These are phyloP conservation scores for Axea sp. DNA, from an alignment of 2,888 invertebrate species.

Conservation along the genomic window DNA sequence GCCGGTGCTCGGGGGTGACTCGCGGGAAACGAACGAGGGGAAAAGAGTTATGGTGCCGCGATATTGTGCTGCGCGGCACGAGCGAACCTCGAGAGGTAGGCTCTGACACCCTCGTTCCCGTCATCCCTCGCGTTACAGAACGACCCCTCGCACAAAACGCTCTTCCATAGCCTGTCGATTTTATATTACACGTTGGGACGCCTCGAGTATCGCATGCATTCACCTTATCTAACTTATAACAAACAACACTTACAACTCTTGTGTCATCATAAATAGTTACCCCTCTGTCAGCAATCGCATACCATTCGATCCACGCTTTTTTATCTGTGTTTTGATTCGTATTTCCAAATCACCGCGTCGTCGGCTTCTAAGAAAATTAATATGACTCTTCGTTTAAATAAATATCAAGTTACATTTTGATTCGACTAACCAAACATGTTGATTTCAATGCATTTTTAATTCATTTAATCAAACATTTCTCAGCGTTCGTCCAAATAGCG, in stretches of 20 bases:
- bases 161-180: slow-evolving; percentile 71
- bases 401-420: too few species aligned
- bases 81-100: slow-evolving; percentile 73
- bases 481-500: too few species aligned
- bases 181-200: slow-evolving; percentile 72
- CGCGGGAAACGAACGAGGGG: slow-evolving; percentile 76
- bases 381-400: too few species aligned
- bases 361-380: slow-evolving; percentile 13
- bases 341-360: slow-evolving; percentile 20
- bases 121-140: slow-evolving; percentile 62
- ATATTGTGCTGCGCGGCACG: slow-evolving; percentile 79
- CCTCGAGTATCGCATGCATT: slow-evolving; percentile 52
- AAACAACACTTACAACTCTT: slow-evolving; percentile 61
- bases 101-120: slow-evolving; percentile 70
- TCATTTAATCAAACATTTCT: too few species aligned
- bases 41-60: slow-evolving; percentile 80
- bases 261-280: slow-evolving; percentile 55
- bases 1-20: too few species aligned
- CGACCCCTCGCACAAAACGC: slow-evolving; percentile 55
- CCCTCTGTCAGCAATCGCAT: slow-evolving; percentile 33
- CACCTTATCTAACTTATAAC: slow-evolving; percentile 61
- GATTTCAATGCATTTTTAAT: too few species aligned
- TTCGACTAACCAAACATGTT: too few species aligned
- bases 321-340: not conserved
- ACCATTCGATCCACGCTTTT: slow-evolving; percentile 33